These are phyloP conservation scores for Drosophila lacicola DNA, from an alignment of 2,888 invertebrate genomes.

Conservation along the genomic window DNA sequence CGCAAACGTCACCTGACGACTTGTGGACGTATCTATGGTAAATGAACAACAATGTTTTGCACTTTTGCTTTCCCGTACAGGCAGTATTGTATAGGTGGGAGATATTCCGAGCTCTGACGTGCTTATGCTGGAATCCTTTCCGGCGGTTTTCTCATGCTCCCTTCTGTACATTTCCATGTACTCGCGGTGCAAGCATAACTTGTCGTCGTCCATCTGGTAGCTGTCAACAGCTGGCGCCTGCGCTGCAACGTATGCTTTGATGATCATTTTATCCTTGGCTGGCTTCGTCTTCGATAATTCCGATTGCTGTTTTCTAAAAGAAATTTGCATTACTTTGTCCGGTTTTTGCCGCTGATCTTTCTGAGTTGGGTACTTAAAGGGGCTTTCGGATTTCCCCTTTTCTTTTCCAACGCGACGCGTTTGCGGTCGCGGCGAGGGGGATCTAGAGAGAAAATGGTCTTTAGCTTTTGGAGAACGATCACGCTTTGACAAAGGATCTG, in stretches of 20 bases:
- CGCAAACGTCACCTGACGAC: too few species aligned
- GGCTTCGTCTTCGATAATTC: background rate
- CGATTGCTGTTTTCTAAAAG: conserved; percentile 5
- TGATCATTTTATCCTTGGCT: background rate
- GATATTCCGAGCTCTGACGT: background rate
- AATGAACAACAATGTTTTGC: background rate
- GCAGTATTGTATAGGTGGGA: conserved; percentile 37
- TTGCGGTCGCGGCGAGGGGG: too few species aligned
- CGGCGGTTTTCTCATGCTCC: conserved; percentile 37
- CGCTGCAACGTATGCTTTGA: background rate
- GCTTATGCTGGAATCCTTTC: conserved; percentile 1
- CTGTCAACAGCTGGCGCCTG: background rate
- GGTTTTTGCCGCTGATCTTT: background rate
- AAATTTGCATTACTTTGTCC: background rate
- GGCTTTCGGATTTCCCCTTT: background rate
- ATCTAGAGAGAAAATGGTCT: background rate
- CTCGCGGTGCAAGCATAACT: conserved; percentile 24
- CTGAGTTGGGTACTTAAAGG: background rate
- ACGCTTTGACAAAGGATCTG: background rate
- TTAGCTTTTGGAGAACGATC: background rate
- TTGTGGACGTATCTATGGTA: background rate
- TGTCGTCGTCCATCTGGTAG: background rate
- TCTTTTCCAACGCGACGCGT: background rate
- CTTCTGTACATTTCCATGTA: conserved; percentile 50
- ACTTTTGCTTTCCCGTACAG: background rate